Evolutionary conservation across 2,797 vertebrate genomes (phyloP).

Genomic region (Halcyon badia): DNA sequence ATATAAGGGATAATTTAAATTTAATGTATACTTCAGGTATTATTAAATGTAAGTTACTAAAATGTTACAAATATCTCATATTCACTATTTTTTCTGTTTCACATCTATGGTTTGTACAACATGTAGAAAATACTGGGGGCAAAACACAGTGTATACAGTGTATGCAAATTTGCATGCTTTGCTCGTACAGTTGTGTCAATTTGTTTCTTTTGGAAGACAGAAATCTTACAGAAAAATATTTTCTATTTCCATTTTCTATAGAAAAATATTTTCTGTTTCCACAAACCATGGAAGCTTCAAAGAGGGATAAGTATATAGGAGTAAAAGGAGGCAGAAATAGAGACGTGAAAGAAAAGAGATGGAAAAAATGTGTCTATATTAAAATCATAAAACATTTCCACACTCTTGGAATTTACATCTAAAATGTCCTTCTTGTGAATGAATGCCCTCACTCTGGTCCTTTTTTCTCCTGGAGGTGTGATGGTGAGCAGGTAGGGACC

Average conservation of each 20-base stretch:
- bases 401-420: background rate
- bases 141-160: fast-evolving
- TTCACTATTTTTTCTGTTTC: background rate
- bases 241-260: background rate
- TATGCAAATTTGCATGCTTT: background rate
- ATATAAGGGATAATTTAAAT: conserved; percentile 60
- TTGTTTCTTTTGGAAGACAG: background rate
- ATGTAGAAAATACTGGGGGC: background rate
- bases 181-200: background rate
- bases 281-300: background rate
- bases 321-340: background rate
- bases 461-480: background rate
- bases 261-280: background rate
- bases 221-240: background rate
- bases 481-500: background rate
- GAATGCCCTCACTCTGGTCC: background rate
- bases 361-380: background rate
- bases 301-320: background rate
- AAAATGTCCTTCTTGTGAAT: background rate
- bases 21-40: conserved; percentile 67
- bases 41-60: conserved; percentile 61
- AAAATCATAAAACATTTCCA: background rate
- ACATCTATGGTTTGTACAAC: background rate
- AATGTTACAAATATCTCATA: background rate
- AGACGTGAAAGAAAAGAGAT: background rate